Evolutionary conservation across 2,888 invertebrate species (phyloP).

Genomic region (Endotricha flammealis): DNA sequence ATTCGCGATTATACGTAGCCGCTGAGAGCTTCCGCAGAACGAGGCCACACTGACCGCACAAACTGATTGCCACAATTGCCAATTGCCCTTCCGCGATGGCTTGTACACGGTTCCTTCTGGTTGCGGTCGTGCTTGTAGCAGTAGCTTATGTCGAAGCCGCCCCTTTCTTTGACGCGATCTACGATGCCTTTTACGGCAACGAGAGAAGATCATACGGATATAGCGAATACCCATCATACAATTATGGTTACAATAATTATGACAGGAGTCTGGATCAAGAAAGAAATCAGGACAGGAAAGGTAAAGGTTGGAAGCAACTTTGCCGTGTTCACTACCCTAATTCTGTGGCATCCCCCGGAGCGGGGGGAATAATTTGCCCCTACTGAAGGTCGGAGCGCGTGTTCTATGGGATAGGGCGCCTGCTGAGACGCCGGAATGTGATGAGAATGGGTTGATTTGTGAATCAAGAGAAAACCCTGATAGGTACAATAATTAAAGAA

Average conservation of each 20-base stretch:
- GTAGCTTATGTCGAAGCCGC: conserved; percentile 40
- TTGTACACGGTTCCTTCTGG: conserved; percentile 39
- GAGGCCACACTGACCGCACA: conserved; percentile 64
- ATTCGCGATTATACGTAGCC: conserved; percentile 68
- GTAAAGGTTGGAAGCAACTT: conserved; percentile 82
- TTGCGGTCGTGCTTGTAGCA: conserved; percentile 37
- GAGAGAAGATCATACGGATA: conserved; percentile 58
- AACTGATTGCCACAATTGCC: conserved; percentile 65
- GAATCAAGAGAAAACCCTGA: background rate
- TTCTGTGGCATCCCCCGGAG: conserved; percentile 67
- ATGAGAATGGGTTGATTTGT: conserved; percentile 70
- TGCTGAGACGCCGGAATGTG: conserved; percentile 70
- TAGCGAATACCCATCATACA: conserved; percentile 38
- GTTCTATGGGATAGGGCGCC: conserved; percentile 74
- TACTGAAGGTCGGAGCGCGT: conserved; percentile 78
- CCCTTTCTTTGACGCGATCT: conserved; percentile 70
- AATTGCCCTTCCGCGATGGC: conserved; percentile 65
- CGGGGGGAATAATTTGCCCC: conserved; percentile 80
- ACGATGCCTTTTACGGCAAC: conserved; percentile 64
- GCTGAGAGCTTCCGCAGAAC: conserved; percentile 62
- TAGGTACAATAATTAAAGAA: too few species aligned
- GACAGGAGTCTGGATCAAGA: conserved; percentile 41
- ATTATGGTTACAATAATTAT: conserved; percentile 33
- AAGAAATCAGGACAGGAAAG: too few species aligned
- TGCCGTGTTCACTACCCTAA: conserved; percentile 82